Evolutionary conservation across 1,140 invertebrate genomes (phyloP).

Genomic region (Orius insidiosus): DNA sequence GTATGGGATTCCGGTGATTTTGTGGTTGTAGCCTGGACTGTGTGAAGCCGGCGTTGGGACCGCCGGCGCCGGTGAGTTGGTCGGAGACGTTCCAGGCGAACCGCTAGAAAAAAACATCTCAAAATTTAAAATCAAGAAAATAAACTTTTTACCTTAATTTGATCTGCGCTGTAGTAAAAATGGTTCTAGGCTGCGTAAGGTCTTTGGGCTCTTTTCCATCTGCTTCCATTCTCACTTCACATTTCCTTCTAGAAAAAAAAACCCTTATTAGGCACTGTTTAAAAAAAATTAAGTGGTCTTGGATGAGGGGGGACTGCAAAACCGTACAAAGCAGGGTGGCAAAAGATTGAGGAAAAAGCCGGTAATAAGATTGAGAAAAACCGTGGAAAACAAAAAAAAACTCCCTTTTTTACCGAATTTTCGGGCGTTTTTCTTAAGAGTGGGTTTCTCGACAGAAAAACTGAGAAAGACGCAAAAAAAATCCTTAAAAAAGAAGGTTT

Average conservation of each 20-base stretch:
- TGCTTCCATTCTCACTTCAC: conserved; percentile 33
- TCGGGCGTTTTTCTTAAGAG: too few relatives aligned
- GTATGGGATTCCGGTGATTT: conserved; percentile 73
- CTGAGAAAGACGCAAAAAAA: too few relatives aligned
- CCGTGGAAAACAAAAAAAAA: too few relatives aligned
- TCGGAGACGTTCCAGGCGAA: conserved; percentile 46
- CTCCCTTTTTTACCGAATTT: too few relatives aligned
- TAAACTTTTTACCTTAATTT: conserved; percentile 39
- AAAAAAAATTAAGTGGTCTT: too few relatives aligned
- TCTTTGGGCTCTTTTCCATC: conserved; percentile 44
- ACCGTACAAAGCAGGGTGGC: too few relatives aligned
- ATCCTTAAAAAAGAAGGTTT: too few relatives aligned
- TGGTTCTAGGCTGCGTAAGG: conserved; percentile 34
- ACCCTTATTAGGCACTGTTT: too few relatives aligned
- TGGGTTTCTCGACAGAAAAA: too few relatives aligned
- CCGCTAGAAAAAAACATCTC: conserved; percentile 17
- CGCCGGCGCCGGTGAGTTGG: conserved; percentile 44
- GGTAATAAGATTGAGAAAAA: too few relatives aligned
- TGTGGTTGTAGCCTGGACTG: conserved; percentile 36
- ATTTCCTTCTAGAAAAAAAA: conserved; percentile 26
- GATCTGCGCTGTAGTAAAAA: conserved; percentile 43
- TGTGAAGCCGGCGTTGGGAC: conserved; percentile 29
- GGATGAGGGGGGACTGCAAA: too few relatives aligned
- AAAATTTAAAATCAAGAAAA: not conserved
- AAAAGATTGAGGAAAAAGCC: too few relatives aligned